A percentile compares a stretch with the other conserved stretches of the same genome.
phyloP scores from a whole-genome alignment of 2,888 invertebrate genomes.

The Ypsolopha sequella region DNA sequence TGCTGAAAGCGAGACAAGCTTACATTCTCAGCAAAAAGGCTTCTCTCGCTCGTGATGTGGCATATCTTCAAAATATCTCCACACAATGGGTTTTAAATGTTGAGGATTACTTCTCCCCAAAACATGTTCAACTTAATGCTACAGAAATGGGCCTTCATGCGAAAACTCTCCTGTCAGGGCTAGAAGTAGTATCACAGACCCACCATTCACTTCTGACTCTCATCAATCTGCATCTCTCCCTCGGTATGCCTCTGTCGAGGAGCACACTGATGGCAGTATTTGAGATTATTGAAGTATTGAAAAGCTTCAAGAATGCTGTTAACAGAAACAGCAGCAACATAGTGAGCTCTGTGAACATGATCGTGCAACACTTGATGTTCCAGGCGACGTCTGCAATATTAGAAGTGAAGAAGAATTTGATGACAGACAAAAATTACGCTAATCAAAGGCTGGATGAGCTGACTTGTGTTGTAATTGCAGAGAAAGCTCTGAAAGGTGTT shows the following conservation, averaged over 20 bases:
- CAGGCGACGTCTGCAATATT: slow-evolving; percentile 77
- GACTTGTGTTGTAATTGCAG: slow-evolving; percentile 81
- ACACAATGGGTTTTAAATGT: slow-evolving; percentile 48
- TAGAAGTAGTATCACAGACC: slow-evolving; percentile 77
- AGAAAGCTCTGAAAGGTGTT: slow-evolving; percentile 75
- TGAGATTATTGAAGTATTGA: slow-evolving; percentile 84
- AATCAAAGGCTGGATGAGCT: slow-evolving; percentile 77
- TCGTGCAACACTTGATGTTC: slow-evolving; percentile 84
- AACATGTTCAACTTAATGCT: slow-evolving; percentile 45
- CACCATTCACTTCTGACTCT: slow-evolving; percentile 64
- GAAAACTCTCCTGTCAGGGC: slow-evolving; percentile 64
- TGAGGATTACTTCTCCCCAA: slow-evolving; percentile 45
- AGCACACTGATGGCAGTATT: slow-evolving; percentile 81
- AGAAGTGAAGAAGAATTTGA: slow-evolving; percentile 76
- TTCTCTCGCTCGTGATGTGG: slow-evolving; percentile 74
- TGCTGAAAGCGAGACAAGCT: slow-evolving; percentile 64
- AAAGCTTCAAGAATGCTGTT: slow-evolving; percentile 80
- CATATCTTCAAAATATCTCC: slow-evolving; percentile 38
- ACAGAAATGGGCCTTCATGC: slow-evolving; percentile 55
- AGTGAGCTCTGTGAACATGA: slow-evolving; percentile 79
- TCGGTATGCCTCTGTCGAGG: slow-evolving; percentile 83
- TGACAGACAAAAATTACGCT: slow-evolving; percentile 74
- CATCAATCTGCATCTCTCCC: slow-evolving; percentile 77
- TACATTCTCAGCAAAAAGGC: slow-evolving; percentile 70
- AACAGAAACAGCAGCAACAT: slow-evolving; percentile 77